Evolutionary conservation across 53 echinoderm and acorn worm species (phyloP).

Genomic region (Apostichopus leukothele): DNA sequence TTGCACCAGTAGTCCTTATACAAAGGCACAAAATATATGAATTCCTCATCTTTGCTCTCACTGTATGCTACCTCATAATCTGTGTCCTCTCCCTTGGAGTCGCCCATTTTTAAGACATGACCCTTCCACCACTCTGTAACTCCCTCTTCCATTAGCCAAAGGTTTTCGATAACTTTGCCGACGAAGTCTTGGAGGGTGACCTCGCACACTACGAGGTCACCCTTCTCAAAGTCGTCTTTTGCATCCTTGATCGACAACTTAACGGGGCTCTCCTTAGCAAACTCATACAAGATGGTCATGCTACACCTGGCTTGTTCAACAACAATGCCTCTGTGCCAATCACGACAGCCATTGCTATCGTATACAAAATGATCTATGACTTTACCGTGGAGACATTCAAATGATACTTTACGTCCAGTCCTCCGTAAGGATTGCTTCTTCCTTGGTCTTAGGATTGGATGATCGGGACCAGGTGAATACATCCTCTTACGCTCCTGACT

Average conservation of each 20-base stretch:
- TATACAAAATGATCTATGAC: slow-evolving; percentile 39
- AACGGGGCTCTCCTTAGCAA: slow-evolving; percentile 26
- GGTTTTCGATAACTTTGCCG: slow-evolving; percentile 47
- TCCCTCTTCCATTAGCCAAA: slow-evolving; percentile 44
- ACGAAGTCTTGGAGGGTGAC: slow-evolving; percentile 36
- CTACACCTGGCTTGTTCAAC: slow-evolving; percentile 8
- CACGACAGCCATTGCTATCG: slow-evolving; percentile 24
- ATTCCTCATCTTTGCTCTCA: slow-evolving; percentile 32
- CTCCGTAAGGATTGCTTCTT: slow-evolving; percentile 17
- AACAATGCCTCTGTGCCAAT: slow-evolving; percentile 30
- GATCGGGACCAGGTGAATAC: slow-evolving; percentile 10
- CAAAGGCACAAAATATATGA: slow-evolving; percentile 36
- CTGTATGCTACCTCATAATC: slow-evolving; percentile 38
- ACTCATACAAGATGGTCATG: slow-evolving; percentile 31
- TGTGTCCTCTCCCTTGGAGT: slow-evolving; percentile 30
- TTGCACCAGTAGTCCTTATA: slow-evolving; percentile 46
- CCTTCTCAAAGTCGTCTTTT: slow-evolving; percentile 22
- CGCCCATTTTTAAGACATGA: slow-evolving; percentile 35
- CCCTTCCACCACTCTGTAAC: slow-evolving; percentile 41
- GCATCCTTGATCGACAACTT: slow-evolving; percentile 23
- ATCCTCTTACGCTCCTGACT: slow-evolving; percentile 11
- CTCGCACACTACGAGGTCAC: slow-evolving; percentile 44
- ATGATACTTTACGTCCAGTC: slow-evolving; percentile 8
- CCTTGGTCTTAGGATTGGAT: slow-evolving; percentile 30
- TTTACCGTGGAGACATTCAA: slow-evolving; percentile 33